Conservation (phyloP, 2,888 invertebrate species). For the Drosophila subsilvestris region DNA sequence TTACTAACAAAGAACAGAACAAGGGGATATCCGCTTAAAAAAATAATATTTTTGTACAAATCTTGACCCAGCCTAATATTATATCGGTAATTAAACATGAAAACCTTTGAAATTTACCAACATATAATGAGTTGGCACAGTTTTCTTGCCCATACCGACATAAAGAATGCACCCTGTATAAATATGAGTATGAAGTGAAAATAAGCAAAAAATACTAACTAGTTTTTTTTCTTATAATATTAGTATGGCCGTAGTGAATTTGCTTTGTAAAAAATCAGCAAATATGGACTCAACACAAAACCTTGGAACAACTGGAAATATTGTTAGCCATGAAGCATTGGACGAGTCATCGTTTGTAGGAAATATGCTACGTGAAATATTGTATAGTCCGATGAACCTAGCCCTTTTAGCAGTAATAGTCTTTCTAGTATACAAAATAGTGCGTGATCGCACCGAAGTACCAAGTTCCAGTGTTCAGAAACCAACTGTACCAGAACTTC, state of each 20-base stretch:
- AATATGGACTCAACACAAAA: background rate
- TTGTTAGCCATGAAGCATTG: slow-evolving; percentile 1
- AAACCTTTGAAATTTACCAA: too few relatives aligned
- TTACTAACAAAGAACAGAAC: too few relatives aligned
- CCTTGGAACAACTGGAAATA: background rate
- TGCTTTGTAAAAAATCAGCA: background rate
- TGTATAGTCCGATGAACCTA: slow-evolving; percentile 90
- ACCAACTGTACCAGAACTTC: slow-evolving; percentile 86
- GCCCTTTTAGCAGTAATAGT: slow-evolving; percentile 88
- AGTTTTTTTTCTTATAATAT: background rate
- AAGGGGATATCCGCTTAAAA: too few relatives aligned
- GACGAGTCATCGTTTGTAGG: slow-evolving; percentile 45
- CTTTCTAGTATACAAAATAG: slow-evolving; percentile 90
- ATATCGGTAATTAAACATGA: too few relatives aligned
- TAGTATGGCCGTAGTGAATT: background rate
- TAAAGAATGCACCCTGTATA: too few relatives aligned
- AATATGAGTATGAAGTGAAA: background rate
- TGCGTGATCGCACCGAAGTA: slow-evolving; percentile 85
- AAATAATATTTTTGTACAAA: too few relatives aligned
- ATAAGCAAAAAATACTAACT: background rate
- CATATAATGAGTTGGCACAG: too few relatives aligned
- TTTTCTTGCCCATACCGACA: too few relatives aligned
- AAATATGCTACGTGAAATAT: slow-evolving; percentile 86
- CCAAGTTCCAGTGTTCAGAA: slow-evolving; percentile 68
- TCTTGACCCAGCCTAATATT: too few relatives aligned